Evolutionary conservation across 1,140 invertebrate genomes (phyloP), one percentile per base, ranked within the genome.

Genomic region (Drosophila melanogaster): DNA sequence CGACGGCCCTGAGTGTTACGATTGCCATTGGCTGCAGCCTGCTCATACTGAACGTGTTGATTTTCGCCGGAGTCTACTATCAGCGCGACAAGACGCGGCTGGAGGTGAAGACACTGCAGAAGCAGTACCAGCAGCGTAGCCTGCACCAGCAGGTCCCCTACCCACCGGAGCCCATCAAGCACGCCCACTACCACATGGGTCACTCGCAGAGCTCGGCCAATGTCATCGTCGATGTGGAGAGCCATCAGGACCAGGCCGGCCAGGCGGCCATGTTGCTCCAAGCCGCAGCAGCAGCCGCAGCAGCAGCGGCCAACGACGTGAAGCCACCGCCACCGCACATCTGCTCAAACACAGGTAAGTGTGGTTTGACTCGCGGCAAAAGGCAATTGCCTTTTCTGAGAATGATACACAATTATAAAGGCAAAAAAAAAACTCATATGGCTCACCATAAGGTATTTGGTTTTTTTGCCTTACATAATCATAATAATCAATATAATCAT

Each of bases 51-150:
- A 99, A 98, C 90, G 96, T 98, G 0, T 93, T 99, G 14, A 97
- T 99, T 78, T 98, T 98, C 84, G 97, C 97, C 38, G 97, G 97
- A 4, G 97, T 98, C 0, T 98, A 98, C 84, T 98, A 98, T 91
- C 97, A 98, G 90, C 94, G 97, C 12, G 97, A 98, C 86, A 97
- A 97, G 90, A 95, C 96, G 14, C 93, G 96, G 70, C 93, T 96
- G 95, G 96, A 97, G 92, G 96, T 96, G n/a, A 96, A 97, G 92
- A 94, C 94, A 30, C 92, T 96, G 30, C 95, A 95, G 79, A 94
- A 94, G 71, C 93, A 95, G 72, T 93, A 93, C 67, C 94, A 95
- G 70, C 95, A 95, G 67, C 94, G 95, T 37, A 93, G 94, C 73
- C 94, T 95, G 79, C 95, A 96, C 85, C 94, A 94, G 81, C 95